Evolutionary conservation across 2,888 invertebrate genomes (phyloP), one percentile per base, ranked within the genome.

Genomic region (Limnephilus auricula): DNA sequence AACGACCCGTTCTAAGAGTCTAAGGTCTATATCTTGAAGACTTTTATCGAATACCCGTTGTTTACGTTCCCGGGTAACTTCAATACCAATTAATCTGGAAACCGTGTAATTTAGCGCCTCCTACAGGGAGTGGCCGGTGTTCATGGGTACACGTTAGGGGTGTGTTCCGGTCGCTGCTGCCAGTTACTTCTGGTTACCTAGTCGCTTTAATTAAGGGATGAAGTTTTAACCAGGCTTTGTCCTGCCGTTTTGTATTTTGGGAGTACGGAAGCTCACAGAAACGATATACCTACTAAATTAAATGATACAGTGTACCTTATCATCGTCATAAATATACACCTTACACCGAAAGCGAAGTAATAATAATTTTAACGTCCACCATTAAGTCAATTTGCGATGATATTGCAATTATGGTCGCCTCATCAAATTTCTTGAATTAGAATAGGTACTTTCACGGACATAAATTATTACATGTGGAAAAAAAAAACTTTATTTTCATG

Each of bases 141-240:
- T 31, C 32, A 31, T 9, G 31, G 80, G 31, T 80, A 80, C 37
- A 84, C 40, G 84, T n/a, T 37, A 87, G 87, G 65, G 32, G 32
- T 65, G 87, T 87, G 50, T 87, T 87, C 65, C 87, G 50, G 87
- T 78, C 65, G 65, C 65, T 65, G 65, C 65, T 25, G 25, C 65
- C 65, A 65, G 65, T 65, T 65, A 65, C 65, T 87, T 65, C 65
- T 31, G 87, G 87, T 87, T 31, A 87, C 65, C 87, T 65, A 65
- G 65, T 65, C 50, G 87, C 30, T 86, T 84, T 84, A 84, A 84
- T 84, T 84, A 84, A 84, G 34, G 84, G 84, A 84, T 84, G 84
- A 37, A 84, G 25, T 84, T n/a, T 84, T 80, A 80, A 32, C 31
- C 30, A 0, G 32, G 80, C 32, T 80, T 31, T 32, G 80, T 80